phyloP scores from a whole-genome alignment of 2,888 invertebrate genomes.

The Neoaliturus tenellus region DNA sequence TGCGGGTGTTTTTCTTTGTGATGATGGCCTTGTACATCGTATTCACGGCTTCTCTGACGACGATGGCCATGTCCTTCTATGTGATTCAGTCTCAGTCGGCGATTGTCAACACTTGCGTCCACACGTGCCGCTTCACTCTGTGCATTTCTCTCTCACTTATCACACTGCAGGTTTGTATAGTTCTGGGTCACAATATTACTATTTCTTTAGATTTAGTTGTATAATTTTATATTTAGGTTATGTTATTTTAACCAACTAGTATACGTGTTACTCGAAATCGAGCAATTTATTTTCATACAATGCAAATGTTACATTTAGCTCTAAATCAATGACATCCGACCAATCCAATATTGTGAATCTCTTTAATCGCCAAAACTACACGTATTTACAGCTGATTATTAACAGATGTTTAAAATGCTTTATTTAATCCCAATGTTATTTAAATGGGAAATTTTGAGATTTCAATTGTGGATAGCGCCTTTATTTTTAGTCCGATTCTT shows the following conservation, averaged over 20 bases:
- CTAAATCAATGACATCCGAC: too few species aligned
- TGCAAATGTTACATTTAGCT: too few species aligned
- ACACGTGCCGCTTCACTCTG: constrained; percentile 48
- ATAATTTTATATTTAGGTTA: not conserved
- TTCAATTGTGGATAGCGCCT: too few species aligned
- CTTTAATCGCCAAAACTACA: too few species aligned
- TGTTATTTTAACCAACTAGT: not conserved
- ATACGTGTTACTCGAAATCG: too few species aligned
- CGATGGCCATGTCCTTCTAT: constrained; percentile 70
- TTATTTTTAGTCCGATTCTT: too few species aligned
- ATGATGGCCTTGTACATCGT: constrained; percentile 74
- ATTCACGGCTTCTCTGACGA: constrained; percentile 75
- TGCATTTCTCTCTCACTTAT: constrained; percentile 67
- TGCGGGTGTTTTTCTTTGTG: constrained; percentile 75
- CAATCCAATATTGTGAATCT: too few species aligned
- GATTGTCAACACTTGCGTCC: constrained; percentile 12
- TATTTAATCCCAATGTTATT: too few species aligned
- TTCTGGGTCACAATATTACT: not conserved
- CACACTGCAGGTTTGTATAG: constrained; percentile 72
- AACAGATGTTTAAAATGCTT: too few species aligned
- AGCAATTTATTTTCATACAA: too few species aligned
- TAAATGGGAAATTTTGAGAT: too few species aligned
- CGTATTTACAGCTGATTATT: too few species aligned
- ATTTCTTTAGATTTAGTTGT: not conserved
- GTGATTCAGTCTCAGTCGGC: constrained; percentile 37